Evolutionary conservation across 2,113 vertebrate species (phyloP), one percentile per base, ranked within the genome.

Genomic region (Heterocephalus glaber): DNA sequence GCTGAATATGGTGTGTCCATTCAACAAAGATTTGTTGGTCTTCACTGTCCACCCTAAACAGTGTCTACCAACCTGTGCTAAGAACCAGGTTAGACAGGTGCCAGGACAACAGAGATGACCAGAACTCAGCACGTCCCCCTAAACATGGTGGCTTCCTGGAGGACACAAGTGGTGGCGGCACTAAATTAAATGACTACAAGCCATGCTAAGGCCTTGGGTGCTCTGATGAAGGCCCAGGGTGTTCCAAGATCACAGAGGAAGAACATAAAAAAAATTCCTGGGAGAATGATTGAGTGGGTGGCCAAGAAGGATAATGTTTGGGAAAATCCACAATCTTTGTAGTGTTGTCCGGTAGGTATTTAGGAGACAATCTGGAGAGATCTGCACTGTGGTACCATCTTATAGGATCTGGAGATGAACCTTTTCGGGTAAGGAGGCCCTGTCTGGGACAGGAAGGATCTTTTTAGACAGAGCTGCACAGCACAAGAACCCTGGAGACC

Each of bases 271-370:
- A n/a, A 13, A 47, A n/a, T 6, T 47, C 58, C 8, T 56, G 74
- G 66, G n/a, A 20, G 1, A 2, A 41, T 4, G 22, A 1, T 13
- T 54, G 24, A 44, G 0, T 6, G 24, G 60, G 26, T 24, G 58
- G 49, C 11, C 28, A 33, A 47, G 16, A 6, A 11, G 52, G 11
- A 9, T 4, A 20, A 16, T 17, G 22, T 38, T 7, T 41, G 10
- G 44, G 63, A 81, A 94, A 56, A 89, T 3, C 52, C 68, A 60
- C 5, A 19, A 12, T 17, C n/a, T 83, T 26, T 35, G 33, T 14
- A 52, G 65, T 33, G 24, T 5, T 26, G 26, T 19, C 70, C n/a
- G 30, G 60, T 28, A n/a, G 41, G 52, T 17, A 35, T 19, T 81
- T 4, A n/a, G 20, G 30, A 38, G n/a, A 72, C 72, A 47, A 68